These are phyloP conservation scores for Eutolmus rufibarbis DNA, from an alignment of 2,888 invertebrate species.

Conservation along the genomic window DNA sequence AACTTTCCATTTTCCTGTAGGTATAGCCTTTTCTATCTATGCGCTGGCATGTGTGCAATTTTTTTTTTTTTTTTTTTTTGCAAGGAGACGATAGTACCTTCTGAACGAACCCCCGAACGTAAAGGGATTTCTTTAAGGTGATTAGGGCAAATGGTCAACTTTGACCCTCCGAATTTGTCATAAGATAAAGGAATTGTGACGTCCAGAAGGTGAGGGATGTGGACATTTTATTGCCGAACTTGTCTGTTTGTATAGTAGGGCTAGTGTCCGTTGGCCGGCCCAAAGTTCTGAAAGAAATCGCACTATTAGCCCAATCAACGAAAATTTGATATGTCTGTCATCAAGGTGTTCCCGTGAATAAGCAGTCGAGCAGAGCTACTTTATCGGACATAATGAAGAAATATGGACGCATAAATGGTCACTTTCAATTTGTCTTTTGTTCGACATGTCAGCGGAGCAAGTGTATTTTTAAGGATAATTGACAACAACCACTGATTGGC, in stretches of 20 bases:
- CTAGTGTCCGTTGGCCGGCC: neutral
- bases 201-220: neutral
- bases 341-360: neutral
- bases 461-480: neutral
- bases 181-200: conserved; percentile 37
- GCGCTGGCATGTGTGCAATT: neutral
- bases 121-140: conserved; percentile 41
- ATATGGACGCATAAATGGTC: neutral
- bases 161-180: conserved; percentile 41
- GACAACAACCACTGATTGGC: neutral
- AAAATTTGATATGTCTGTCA: conserved; percentile 15
- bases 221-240: neutral
- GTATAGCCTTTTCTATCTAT: neutral
- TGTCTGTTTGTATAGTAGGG: neutral
- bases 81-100: neutral
- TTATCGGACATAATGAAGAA: neutral
- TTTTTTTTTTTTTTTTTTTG: neutral
- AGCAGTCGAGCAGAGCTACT: neutral
- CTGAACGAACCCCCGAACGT: conserved; percentile 4
- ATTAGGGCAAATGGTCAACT: conserved; percentile 44
- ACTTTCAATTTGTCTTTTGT: neutral
- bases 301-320: conserved; percentile 8
- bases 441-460: neutral
- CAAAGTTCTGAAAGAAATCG: neutral
- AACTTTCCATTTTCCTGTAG: conserved; percentile 15